These are phyloP conservation scores for Drosophila tani DNA, from an alignment of 1,140 invertebrate species.

Conservation along the genomic window DNA sequence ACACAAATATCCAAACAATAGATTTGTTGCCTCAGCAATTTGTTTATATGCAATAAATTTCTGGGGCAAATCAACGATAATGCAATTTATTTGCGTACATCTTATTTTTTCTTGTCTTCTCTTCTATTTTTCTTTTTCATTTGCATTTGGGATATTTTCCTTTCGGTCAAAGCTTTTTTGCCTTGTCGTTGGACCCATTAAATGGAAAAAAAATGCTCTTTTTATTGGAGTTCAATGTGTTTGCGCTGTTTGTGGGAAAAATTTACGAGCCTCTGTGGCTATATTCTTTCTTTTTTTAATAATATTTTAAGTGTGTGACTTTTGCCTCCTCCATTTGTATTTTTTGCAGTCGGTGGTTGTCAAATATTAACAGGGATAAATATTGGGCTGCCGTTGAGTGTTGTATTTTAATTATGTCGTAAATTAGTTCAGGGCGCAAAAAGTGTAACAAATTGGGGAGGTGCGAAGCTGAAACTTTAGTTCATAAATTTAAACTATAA, in stretches of 20 bases:
- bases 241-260: constrained; percentile 29
- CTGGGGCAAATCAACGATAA: constrained; percentile 74
- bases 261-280: constrained; percentile 54
- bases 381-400: constrained; percentile 26
- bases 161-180: constrained; percentile 41
- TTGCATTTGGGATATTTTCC: constrained; percentile 44
- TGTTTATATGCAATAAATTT: constrained; percentile 79
- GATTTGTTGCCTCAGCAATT: constrained; percentile 71
- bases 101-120: constrained; percentile 21
- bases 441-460: constrained; percentile 14
- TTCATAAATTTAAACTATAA: constrained; percentile 1
- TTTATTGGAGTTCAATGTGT: constrained; percentile 53
- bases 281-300: constrained; percentile 13
- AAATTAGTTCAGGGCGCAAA: constrained; percentile 34
- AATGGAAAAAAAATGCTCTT: constrained; percentile 42
- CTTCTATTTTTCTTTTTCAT: constrained; percentile 55
- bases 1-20: constrained; percentile 56
- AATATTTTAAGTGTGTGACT: constrained; percentile 23
- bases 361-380: constrained; percentile 23
- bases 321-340: constrained; percentile 2
- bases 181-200: constrained; percentile 10
- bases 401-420: constrained; percentile 49
- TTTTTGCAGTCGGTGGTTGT: constrained; percentile 5
- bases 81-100: constrained; percentile 69
- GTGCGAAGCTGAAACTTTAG: not conserved